Base-by-base conservation (phyloP, 53 echinoderm and acorn worm genomes). In the Crossaster papposus region DNA sequence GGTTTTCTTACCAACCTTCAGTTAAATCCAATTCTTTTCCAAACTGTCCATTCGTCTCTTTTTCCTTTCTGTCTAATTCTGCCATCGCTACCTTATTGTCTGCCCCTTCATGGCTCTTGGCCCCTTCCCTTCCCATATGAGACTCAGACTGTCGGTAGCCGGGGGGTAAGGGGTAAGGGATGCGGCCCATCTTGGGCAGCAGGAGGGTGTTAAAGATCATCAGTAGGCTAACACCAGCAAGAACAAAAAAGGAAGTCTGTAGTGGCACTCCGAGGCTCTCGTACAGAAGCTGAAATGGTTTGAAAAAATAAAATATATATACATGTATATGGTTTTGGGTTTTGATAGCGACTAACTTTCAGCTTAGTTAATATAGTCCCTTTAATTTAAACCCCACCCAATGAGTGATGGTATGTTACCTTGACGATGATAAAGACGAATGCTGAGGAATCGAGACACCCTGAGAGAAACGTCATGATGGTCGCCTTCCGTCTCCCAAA, bases 151-250 rank as follows among this genome's bases (percentile, higher is more conserved):
- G 91, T 22, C 90, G 84, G 89, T 96, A 98, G 79, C 92, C 89
- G 1, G 84, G 70, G 30, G 98, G 98, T 20, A 98, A 92, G 14
- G 98, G 98, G 91, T 92, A 98, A 14, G 98, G 98, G 53, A 96
- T 94, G 87, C 82, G 92, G 14, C 89, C 75, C 6, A 22, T 62
- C 50, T 95, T 94, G n/a, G 96, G 91, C 33, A 98, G 80, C 51
- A 96, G 38, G 80, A 94, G 89, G 2, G 96, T 98, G 75, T 98
- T 95, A 64, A 94, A 70, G 54, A 77, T 85, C 72, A 94, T 86
- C 18, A 92, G 29, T 13, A 93, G 51, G 51, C 92, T 93, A 1
- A 84, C 88, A 22, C 95, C 94, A 0, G 95, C 94, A 24, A 94
- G 82, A 76, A 92, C 63, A 81, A 96, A 93, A 71, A 98, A 93